Percentiles rank a stretch among this genome's conserved stretches.
phyloP scores from a whole-genome alignment of 2,888 invertebrate genomes.

The Erynnis tages region DNA sequence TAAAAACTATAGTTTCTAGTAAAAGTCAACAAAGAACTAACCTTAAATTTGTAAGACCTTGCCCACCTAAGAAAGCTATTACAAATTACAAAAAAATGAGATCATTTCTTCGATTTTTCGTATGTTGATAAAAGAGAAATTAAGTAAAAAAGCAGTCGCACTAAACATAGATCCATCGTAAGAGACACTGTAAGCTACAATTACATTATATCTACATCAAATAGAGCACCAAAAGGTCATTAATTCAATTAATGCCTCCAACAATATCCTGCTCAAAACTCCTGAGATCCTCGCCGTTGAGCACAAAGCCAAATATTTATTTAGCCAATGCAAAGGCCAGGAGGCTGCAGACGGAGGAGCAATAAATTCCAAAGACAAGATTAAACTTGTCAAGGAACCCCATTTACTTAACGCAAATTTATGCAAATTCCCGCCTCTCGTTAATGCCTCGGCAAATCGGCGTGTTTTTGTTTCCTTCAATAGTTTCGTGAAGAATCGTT shows the following conservation, averaged over 20 bases:
- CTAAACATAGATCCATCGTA: too few species aligned
- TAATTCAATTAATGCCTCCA: constrained; percentile 22
- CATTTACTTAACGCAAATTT: constrained; percentile 81
- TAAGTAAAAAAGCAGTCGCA: too few species aligned
- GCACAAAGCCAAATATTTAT: constrained; percentile 65
- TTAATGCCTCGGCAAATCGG: constrained; percentile 54
- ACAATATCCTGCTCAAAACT: constrained; percentile 34
- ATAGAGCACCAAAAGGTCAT: constrained; percentile 2
- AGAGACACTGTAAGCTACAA: too few species aligned
- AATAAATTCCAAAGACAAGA: constrained; percentile 78
- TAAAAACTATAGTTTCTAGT: too few species aligned
- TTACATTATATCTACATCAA: constrained; percentile 6
- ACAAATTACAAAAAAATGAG: too few species aligned
- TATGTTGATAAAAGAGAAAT: too few species aligned
- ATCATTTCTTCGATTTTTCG: too few species aligned
- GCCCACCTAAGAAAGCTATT: too few species aligned
- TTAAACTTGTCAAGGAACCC: constrained; percentile 80
- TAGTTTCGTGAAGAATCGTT: constrained; percentile 29
- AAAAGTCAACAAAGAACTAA: too few species aligned
- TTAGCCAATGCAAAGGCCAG: constrained; percentile 63
- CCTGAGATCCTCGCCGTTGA: constrained; percentile 38
- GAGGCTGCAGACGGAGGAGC: constrained; percentile 60
- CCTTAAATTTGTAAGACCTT: too few species aligned
- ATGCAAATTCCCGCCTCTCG: constrained; percentile 74
- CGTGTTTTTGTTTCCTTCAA: constrained; percentile 62